phyloP scores from a whole-genome alignment of 2,797 vertebrate genomes.

The Monodelphis domestica region DNA sequence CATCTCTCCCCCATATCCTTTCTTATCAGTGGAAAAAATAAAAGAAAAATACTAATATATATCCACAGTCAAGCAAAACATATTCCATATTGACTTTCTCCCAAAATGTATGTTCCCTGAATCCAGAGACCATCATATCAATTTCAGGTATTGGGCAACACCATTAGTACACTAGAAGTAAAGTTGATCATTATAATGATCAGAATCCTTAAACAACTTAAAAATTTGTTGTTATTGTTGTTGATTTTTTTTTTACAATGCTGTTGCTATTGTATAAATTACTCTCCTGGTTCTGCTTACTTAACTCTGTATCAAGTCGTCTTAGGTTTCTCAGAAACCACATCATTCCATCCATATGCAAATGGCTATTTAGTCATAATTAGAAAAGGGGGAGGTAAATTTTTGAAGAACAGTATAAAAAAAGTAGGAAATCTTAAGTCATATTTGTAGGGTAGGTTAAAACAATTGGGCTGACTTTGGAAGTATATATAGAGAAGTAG shows the following conservation, averaged over 20 bases:
- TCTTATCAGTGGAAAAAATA: too few relatives aligned
- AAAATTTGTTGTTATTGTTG: too few relatives aligned
- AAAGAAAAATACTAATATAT: background rate
- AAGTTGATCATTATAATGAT: background rate
- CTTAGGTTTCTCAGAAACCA: background rate
- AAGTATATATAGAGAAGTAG: background rate
- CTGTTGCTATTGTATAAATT: background rate
- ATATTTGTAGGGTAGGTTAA: background rate
- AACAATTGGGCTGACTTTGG: background rate
- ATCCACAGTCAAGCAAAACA: background rate
- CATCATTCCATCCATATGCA: background rate
- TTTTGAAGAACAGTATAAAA: background rate
- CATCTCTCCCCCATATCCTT: background rate
- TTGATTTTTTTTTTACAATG: background rate
- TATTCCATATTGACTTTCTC: background rate
- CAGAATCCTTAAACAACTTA: background rate
- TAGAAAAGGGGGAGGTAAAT: background rate
- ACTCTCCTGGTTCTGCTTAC: background rate
- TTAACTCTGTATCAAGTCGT: background rate
- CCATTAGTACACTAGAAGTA: background rate
- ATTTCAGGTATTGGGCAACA: background rate
- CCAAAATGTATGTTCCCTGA: background rate
- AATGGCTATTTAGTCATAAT: background rate
- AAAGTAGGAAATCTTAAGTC: background rate
- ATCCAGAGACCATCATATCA: background rate